phyloP scores from a whole-genome alignment of 2,888 invertebrate species.

The Leucophenga montana region DNA sequence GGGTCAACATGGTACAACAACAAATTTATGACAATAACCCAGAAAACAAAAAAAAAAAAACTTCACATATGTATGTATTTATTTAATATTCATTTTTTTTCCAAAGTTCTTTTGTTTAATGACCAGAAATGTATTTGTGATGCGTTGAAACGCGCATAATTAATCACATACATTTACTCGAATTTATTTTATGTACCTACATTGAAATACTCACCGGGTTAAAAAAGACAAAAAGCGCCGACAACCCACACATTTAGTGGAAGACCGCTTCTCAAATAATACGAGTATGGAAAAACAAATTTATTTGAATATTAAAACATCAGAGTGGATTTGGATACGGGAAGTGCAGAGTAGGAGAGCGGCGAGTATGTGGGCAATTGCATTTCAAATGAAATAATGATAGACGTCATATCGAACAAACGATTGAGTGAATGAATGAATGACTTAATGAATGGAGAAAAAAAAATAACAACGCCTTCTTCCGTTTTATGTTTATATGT shows the following conservation, averaged over 20 bases:
- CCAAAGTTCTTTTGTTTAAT: slow-evolving; percentile 14
- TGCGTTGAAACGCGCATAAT: slow-evolving; percentile 27
- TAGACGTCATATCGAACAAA: slow-evolving; percentile 19
- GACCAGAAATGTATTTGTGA: slow-evolving; percentile 15
- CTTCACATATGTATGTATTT: not conserved
- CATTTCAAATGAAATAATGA: slow-evolving; percentile 2
- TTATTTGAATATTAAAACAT: slow-evolving; percentile 3
- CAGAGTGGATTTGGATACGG: not conserved
- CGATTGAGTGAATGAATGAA: slow-evolving; percentile 4
- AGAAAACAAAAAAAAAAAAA: not conserved
- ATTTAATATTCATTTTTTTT: not conserved
- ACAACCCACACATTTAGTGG: slow-evolving; percentile 42
- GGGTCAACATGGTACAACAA: slow-evolving; percentile 11
- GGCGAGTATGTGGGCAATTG: not conserved
- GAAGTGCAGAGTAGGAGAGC: not conserved
- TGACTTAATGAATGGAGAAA: slow-evolving; percentile 1
- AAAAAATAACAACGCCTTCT: slow-evolving; percentile 53
- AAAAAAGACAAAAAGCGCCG: slow-evolving; percentile 36
- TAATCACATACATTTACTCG: slow-evolving; percentile 12
- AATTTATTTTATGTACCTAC: too few species aligned
- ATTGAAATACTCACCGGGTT: not conserved
- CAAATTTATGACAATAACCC: slow-evolving; percentile 25
- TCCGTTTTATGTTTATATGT: slow-evolving; percentile 52
- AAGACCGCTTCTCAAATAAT: not conserved
- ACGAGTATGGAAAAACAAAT: slow-evolving; percentile 47